These are phyloP conservation scores for Cyphomyrus discorhynchus DNA, from an alignment of 2,113 vertebrate species.

Conservation along the genomic window DNA sequence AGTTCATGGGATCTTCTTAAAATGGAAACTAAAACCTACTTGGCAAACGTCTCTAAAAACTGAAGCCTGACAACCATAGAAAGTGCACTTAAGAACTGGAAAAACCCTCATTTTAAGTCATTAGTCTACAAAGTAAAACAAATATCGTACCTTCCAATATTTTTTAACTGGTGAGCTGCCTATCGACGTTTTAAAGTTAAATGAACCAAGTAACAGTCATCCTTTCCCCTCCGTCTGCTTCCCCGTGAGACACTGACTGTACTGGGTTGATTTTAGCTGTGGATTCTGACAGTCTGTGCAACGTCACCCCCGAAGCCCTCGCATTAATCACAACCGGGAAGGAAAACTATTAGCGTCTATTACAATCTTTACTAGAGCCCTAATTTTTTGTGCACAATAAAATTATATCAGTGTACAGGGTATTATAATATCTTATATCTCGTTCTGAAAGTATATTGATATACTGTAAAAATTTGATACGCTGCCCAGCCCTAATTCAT, in stretches of 20 bases:
- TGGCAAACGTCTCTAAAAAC: not conserved
- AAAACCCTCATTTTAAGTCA: not conserved
- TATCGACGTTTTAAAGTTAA: too few species aligned
- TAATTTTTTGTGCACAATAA: not conserved
- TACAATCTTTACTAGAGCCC: not conserved
- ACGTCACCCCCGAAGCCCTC: too few species aligned
- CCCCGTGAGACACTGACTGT: too few species aligned
- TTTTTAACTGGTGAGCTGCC: not conserved
- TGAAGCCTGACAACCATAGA: not conserved
- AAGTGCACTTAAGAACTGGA: not conserved
- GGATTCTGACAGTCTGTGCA: too few species aligned
- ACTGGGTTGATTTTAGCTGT: too few species aligned
- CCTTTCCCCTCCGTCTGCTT: too few species aligned
- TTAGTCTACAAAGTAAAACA: not conserved
- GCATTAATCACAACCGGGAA: not conserved
- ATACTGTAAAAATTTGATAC: not conserved
- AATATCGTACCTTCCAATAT: not conserved
- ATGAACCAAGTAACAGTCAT: too few species aligned
- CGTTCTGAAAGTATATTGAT: not conserved
- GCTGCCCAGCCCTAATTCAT: not conserved
- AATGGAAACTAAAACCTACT: too few species aligned
- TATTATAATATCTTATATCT: not conserved
- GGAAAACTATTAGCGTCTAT: not conserved
- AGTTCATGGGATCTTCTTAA: not conserved
- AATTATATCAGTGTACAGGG: not conserved